These are phyloP conservation scores for Oncorhynchus gorbuscha DNA, from an alignment of 2,113 vertebrate species.

Conservation along the genomic window DNA sequence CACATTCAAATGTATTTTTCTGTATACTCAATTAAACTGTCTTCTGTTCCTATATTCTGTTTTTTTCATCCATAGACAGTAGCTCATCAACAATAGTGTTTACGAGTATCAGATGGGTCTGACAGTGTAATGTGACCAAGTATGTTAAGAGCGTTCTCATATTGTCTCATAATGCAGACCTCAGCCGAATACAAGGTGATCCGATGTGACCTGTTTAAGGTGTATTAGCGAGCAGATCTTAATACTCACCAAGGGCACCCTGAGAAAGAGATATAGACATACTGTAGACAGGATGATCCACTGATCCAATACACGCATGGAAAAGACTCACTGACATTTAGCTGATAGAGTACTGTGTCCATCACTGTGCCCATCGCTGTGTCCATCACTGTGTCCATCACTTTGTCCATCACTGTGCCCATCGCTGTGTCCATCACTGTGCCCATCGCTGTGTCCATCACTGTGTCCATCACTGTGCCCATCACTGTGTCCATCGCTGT, in stretches of 20 bases:
- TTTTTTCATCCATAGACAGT: not conserved
- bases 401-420: too few relatives aligned
- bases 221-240: slow-evolving; percentile 11
- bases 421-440: too few relatives aligned
- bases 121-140: not conserved
- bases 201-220: slow-evolving; percentile 29
- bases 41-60: too few relatives aligned
- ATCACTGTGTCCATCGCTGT: too few relatives aligned
- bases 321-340: too few relatives aligned
- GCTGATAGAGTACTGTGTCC: not conserved
- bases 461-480: too few relatives aligned
- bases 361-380: not conserved
- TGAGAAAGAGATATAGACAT: slow-evolving; percentile 24
- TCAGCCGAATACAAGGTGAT: slow-evolving; percentile 29
- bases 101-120: not conserved
- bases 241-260: slow-evolving; percentile 60
- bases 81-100: not conserved
- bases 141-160: not conserved
- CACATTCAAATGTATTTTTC: not conserved
- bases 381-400: too few relatives aligned
- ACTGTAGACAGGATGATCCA: slow-evolving; percentile 37
- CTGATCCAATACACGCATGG: slow-evolving; percentile 29
- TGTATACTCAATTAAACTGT: not conserved
- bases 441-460: too few relatives aligned
- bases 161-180: slow-evolving; percentile 29